phyloP scores from a whole-genome alignment of 1,140 invertebrate species.

The Neodiprion virginianus region DNA sequence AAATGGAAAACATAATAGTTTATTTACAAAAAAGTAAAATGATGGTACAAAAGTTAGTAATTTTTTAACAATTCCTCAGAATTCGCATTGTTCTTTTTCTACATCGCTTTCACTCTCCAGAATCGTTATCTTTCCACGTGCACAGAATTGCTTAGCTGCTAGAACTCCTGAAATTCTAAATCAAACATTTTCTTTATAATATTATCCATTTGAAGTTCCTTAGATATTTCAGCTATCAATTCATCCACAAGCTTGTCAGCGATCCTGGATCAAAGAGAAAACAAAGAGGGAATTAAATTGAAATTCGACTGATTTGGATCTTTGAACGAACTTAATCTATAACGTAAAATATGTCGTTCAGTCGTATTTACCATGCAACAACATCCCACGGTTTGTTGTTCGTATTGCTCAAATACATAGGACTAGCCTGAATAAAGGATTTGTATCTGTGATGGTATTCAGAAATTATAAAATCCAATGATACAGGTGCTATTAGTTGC shows the following conservation, averaged over 20 bases:
- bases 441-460: conserved; percentile 47
- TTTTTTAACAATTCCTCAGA: background rate
- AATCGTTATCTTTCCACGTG: background rate
- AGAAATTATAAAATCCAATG: conserved; percentile 30
- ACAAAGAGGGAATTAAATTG: background rate
- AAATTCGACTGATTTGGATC: conserved; percentile 4
- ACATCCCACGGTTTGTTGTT: conserved; percentile 58
- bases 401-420: conserved; percentile 54
- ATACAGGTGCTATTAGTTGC: conserved; percentile 35
- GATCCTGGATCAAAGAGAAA: conserved; percentile 38
- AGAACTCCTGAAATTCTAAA: conserved; percentile 56
- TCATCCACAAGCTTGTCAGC: conserved; percentile 57
- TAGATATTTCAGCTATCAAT: conserved; percentile 48
- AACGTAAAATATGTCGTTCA: background rate
- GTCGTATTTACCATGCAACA: conserved; percentile 49
- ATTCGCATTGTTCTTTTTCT: background rate
- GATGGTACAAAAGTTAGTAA: background rate
- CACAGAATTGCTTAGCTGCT: background rate
- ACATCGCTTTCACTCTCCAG: background rate
- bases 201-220: conserved; percentile 54
- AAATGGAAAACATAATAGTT: background rate
- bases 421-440: conserved; percentile 35
- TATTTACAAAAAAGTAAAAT: background rate
- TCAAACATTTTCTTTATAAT: conserved; percentile 54
- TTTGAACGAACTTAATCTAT: conserved; percentile 6